Evolutionary conservation across 2,113 vertebrate species (phyloP).

Genomic region (Eptesicus fuscus): DNA sequence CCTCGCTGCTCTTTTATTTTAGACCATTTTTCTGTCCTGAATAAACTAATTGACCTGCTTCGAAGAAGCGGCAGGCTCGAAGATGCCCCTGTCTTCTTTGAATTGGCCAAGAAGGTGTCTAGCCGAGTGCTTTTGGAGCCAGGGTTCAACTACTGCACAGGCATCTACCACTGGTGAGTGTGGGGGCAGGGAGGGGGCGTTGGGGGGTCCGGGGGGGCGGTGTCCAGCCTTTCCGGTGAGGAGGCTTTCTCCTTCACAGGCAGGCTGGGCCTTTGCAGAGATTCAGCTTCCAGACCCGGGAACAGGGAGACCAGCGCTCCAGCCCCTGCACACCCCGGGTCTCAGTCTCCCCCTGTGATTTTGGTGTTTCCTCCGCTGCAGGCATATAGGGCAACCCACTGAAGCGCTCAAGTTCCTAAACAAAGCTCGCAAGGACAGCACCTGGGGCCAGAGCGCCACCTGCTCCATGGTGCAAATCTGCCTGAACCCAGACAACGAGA

Average conservation of each 20-base stretch:
- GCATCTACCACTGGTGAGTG: constrained; percentile 77
- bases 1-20: constrained; percentile 18
- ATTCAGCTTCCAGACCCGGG: background rate
- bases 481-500: constrained; percentile 82
- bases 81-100: constrained; percentile 71
- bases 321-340: background rate
- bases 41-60: constrained; percentile 74
- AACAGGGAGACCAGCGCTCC: background rate
- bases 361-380: background rate
- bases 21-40: constrained; percentile 77
- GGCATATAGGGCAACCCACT: constrained; percentile 72
- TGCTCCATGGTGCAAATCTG: constrained; percentile 81
- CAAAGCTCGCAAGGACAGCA: constrained; percentile 77
- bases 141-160: constrained; percentile 79
- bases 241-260: background rate
- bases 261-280: background rate
- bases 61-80: constrained; percentile 77
- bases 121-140: constrained; percentile 67
- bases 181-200: no score
- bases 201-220: no score
- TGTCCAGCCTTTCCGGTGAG: background rate
- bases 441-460: constrained; percentile 75
- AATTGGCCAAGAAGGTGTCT: constrained; percentile 60
- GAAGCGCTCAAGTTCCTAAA: constrained; percentile 79
- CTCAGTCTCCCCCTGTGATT: background rate